A percentile compares a stretch with the other conserved stretches of the same genome.
phyloP scores from a whole-genome alignment of 2,113 vertebrate species.

The Ictidomys tridecemlineatus region DNA sequence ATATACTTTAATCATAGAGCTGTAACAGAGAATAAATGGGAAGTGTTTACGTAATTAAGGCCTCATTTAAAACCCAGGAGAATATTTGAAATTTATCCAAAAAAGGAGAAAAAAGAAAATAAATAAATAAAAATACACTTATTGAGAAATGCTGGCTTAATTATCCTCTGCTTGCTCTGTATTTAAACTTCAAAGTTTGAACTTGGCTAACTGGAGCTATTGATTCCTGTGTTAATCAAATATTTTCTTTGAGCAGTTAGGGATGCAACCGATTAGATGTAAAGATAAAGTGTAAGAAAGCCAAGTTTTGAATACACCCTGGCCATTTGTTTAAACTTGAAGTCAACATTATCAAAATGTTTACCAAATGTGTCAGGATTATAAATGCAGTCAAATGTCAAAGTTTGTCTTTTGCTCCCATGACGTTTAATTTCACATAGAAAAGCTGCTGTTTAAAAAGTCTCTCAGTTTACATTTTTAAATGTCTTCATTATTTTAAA shows the following conservation, averaged over 20 bases:
- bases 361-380: conserved; percentile 68
- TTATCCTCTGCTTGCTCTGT: not conserved
- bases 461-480: conserved; percentile 70
- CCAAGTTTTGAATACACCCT: conserved; percentile 40
- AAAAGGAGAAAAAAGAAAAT: not conserved
- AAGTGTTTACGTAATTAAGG: not conserved
- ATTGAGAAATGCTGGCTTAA: not conserved
- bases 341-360: conserved; percentile 71
- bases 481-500: conserved; percentile 67
- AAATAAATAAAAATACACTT: not conserved
- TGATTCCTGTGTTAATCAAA: not conserved
- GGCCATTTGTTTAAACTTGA: conserved; percentile 70
- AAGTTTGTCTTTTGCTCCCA: conserved; percentile 63
- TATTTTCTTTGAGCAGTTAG: conserved; percentile 36
- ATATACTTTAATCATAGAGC: not conserved
- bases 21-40: not conserved
- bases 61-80: not conserved
- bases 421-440: conserved; percentile 45
- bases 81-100: not conserved
- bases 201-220: not conserved
- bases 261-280: conserved; percentile 40
- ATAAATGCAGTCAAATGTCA: conserved; percentile 69
- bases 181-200: conserved; percentile 3
- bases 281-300: conserved; percentile 59
- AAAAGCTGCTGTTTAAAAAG: conserved; percentile 67